Base-by-base conservation (phyloP, 2,113 vertebrate species). In the Meriones unguiculatus region DNA sequence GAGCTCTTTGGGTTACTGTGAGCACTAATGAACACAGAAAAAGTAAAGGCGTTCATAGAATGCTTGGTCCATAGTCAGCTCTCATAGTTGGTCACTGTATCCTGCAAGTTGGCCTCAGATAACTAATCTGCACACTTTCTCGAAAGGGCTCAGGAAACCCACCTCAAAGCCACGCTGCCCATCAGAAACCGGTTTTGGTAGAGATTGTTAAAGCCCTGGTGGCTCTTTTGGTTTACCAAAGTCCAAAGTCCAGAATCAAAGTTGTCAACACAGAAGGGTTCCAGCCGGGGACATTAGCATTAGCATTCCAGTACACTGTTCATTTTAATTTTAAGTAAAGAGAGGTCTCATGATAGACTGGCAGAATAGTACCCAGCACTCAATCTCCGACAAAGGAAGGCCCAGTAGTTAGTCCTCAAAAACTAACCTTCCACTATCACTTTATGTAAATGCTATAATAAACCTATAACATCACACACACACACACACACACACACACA, bases 141-240 rank as follows among this genome's bases (percentile, higher is more conserved):
- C 50, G 52, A 4, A 87, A 38, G 57, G 14, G 10, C 20, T 80
- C 59, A 90, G 14, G 77, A 50, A 81, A 11, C 24, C 87, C 38
- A 70, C 22, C n/a, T 91, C 75, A 50, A 28, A 94, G 25, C 50
- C 67, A 70, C 17, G 41, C 7, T 81, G 30, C 41, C 92, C 41
- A 89, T 88, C 54, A 93, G 69, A 91, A 89, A 90, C 8, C 28
- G 64, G 41, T 70, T 77, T 57, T 22, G 7, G 88, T 0, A 24
- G 22, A 20, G 50, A 73, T 77, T 77, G 69, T 41, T 92, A 69
- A 88, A 24, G 94, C 20, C 32, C 88, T 54, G 41, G 65, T 46
- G 41, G 54, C 14, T 87, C 18, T 69, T 89, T 82, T 84, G 76
- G 64, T 77, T 86, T 91, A 88, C 35, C 59, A 28, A 85, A 95